Evolutionary conservation across 1,140 invertebrate genomes (phyloP), one percentile per base, ranked within the genome.

Genomic region (Bathynomus jamesi): DNA sequence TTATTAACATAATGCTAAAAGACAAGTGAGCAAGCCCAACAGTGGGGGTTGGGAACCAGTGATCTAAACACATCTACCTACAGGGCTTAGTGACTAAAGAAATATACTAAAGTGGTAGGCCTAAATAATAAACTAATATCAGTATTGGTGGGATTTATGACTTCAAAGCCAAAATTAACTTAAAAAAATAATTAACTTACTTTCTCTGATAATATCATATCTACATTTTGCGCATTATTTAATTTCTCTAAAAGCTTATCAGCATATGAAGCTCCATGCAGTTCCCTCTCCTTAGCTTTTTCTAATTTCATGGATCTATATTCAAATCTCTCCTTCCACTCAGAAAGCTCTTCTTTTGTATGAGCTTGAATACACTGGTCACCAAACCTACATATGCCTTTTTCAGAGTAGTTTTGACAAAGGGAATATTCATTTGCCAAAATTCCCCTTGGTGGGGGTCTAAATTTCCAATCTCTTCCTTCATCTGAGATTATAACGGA

Each of bases 311-410:
- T 80, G 76, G 82, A 82, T 30, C 88, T 81, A 78, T 89, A 89
- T 74, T 88, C 85, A 79, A 89, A 90, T 65, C 90, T 82, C 77
- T 89, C 86, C 78, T 87, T 86, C 90, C 90, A 92, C 83, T 92
- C 90, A 11, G 84, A 82, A 8, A 91, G 80, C 80, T 92, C 90
- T 65, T 88, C 87, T 67, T 84, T 79, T 17, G 89, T 88, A 79
- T 92, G 90, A 4, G 90, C 90, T 79, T 89, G 86, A n/a, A 89
- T 87, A 81, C 90, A 91, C 78, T 89, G 88, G 17, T 86, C 84
- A 24, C 88, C 89, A 78, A 88, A 87, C 46, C 87, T 83, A 80
- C 90, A 91, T 28, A 81, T 82, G 28, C 85, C 85, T 53, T 79
- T 81, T 68, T 85, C 84, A 8, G 77, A 78, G 77, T 83, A 87